These are phyloP conservation scores for Leucoptera coffeella DNA, from an alignment of 2,888 invertebrate genomes.

Conservation along the genomic window DNA sequence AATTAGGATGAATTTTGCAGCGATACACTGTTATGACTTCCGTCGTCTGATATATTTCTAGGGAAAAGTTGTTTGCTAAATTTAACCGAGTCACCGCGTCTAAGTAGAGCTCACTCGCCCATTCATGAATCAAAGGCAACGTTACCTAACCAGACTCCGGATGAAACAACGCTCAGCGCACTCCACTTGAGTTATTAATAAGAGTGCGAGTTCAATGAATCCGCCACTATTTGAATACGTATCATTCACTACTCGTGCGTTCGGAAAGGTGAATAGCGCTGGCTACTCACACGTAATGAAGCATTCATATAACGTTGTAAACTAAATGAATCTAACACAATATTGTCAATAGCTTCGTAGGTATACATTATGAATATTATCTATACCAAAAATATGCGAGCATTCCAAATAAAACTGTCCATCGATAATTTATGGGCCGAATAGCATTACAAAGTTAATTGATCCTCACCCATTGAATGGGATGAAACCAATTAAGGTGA, in stretches of 20 bases:
- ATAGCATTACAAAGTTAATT: too few species aligned
- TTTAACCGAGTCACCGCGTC: constrained; percentile 18
- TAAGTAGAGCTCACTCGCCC: constrained; percentile 24
- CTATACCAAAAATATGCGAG: too few species aligned
- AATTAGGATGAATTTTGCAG: constrained; percentile 13
- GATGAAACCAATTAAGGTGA: too few species aligned
- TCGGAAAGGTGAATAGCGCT: constrained; percentile 8
- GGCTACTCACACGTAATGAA: too few species aligned
- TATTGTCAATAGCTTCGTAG: too few species aligned
- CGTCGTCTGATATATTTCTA: constrained; percentile 37
- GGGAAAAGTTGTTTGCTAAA: constrained; percentile 41
- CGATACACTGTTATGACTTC: constrained; percentile 26
- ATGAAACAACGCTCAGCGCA: constrained; percentile 36
- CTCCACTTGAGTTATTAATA: constrained; percentile 42
- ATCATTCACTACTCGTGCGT: constrained; percentile 16
- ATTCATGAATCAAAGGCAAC: constrained; percentile 52
- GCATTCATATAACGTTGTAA: too few species aligned
- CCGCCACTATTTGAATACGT: constrained; percentile 24
- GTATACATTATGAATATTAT: too few species aligned
- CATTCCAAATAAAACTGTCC: too few species aligned
- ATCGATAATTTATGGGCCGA: too few species aligned
- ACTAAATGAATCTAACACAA: too few species aligned
- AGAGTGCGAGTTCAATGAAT: constrained; percentile 45
- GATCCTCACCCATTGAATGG: too few species aligned
- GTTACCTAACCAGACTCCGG: constrained; percentile 38